Evolutionary conservation across 2,888 invertebrate species (phyloP).

Genomic region (Apocheima hispidaria): DNA sequence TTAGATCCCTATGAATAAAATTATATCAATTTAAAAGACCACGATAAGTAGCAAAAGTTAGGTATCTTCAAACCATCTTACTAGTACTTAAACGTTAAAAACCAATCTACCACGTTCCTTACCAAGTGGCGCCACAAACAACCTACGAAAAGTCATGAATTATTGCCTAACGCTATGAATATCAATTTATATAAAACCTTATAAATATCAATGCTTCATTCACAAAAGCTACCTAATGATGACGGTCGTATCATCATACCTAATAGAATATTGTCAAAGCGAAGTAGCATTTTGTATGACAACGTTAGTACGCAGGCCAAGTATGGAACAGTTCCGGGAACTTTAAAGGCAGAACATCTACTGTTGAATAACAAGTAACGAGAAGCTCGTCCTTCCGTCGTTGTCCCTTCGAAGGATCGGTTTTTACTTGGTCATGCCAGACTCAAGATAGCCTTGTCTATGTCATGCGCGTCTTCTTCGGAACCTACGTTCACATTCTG

Average conservation of each 20-base stretch:
- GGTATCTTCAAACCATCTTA: no score
- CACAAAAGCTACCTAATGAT: slow-evolving; percentile 40
- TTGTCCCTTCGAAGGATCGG: slow-evolving; percentile 36
- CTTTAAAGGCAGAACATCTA: slow-evolving; percentile 56
- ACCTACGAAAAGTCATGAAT: slow-evolving; percentile 8
- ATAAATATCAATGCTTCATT: slow-evolving; percentile 24
- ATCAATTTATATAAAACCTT: slow-evolving; percentile 20
- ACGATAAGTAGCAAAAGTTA: no score
- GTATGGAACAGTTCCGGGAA: slow-evolving; percentile 72
- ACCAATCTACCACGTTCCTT: neutral
- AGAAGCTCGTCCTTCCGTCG: slow-evolving; percentile 68
- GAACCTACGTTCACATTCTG: slow-evolving; percentile 8
- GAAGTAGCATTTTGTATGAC: slow-evolving; percentile 57
- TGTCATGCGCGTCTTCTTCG: slow-evolving; percentile 21
- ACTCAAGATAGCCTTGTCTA: slow-evolving; percentile 32
- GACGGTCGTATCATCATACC: slow-evolving; percentile 29
- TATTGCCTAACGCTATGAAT: slow-evolving; percentile 24
- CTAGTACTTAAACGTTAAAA: no score
- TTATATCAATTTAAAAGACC: no score
- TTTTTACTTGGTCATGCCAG: slow-evolving; percentile 28
- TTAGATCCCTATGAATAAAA: neutral
- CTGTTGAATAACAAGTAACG: slow-evolving; percentile 72
- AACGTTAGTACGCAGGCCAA: slow-evolving; percentile 49
- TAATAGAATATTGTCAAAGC: slow-evolving; percentile 30
- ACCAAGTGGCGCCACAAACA: slow-evolving; percentile 16